Evolutionary conservation across 2,113 vertebrate genomes (phyloP).

Genomic region (Ceyx melanurus): DNA sequence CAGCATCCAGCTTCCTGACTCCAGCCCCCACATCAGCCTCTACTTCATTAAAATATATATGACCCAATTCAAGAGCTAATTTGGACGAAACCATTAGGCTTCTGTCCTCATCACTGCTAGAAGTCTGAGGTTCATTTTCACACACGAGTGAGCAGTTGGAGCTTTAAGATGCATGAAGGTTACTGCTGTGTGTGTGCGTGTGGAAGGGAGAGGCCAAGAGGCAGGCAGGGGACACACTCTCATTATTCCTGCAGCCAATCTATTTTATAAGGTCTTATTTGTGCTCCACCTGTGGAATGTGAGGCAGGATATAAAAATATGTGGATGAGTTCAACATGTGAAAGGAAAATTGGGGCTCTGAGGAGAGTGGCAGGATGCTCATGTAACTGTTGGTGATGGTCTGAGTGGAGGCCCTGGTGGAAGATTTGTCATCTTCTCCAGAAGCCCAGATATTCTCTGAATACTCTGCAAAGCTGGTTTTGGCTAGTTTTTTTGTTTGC

Average conservation of each 20-base stretch:
- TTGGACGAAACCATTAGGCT: conserved; percentile 54
- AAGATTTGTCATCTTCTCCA: not conserved
- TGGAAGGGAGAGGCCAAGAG: not conserved
- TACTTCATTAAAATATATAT: conserved; percentile 65
- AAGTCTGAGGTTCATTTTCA: conserved; percentile 59
- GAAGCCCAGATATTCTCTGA: not conserved
- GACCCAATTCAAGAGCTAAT: conserved; percentile 59
- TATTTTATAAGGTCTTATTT: not conserved
- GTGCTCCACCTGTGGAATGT: not conserved
- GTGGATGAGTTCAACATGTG: not conserved
- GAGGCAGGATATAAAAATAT: not conserved
- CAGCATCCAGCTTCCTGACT: conserved; percentile 14
- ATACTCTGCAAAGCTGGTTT: not conserved
- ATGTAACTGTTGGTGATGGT: not conserved
- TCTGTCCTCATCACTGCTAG: conserved; percentile 25
- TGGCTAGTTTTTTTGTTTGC: too few relatives aligned
- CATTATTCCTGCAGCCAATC: not conserved
- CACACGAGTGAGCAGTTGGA: conserved; percentile 38
- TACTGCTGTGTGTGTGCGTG: not conserved
- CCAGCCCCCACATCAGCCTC: conserved; percentile 6
- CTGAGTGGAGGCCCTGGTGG: not conserved
- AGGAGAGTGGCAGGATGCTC: not conserved
- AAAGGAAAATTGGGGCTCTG: not conserved
- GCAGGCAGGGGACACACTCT: not conserved
- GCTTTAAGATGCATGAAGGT: conserved; percentile 65